These are phyloP conservation scores for Sebastes cheni DNA, from an alignment of 2,797 vertebrate species.

Conservation along the genomic window DNA sequence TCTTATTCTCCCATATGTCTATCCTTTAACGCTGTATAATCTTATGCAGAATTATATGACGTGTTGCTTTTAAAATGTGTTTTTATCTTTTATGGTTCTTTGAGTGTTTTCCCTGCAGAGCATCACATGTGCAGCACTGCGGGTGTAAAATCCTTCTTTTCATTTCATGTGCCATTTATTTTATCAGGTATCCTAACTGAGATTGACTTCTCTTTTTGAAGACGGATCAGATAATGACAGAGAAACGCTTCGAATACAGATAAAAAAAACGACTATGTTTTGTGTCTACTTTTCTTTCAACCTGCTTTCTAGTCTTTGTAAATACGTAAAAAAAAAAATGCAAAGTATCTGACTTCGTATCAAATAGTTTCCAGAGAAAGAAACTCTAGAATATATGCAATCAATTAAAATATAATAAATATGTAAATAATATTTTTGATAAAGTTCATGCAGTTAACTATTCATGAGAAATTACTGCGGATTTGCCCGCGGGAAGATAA, in stretches of 20 bases:
- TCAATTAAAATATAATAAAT: conserved; percentile 4
- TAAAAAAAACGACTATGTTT: not conserved
- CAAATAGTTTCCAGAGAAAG: not conserved
- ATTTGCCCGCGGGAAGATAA: conserved; percentile 23
- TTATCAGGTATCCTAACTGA: not conserved
- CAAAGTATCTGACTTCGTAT: not conserved
- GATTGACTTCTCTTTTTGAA: not conserved
- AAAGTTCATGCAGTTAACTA: conserved; percentile 11
- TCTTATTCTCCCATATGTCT: not conserved
- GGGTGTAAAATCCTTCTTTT: not conserved
- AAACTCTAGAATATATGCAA: not conserved
- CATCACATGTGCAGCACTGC: not conserved
- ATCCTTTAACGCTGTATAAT: not conserved
- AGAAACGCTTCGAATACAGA: not conserved
- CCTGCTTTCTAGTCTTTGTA: not conserved
- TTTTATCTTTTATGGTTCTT: not conserved
- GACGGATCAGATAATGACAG: not conserved
- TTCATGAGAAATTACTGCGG: conserved; percentile 29
- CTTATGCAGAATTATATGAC: not conserved
- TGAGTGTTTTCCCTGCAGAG: not conserved
- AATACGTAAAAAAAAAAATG: not conserved
- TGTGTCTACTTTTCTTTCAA: not conserved
- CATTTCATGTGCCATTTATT: not conserved
- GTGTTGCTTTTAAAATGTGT: not conserved
- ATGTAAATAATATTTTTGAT: not conserved